phyloP scores from a whole-genome alignment of 2,888 invertebrate species.

The Archaeoteleia sp. region DNA sequence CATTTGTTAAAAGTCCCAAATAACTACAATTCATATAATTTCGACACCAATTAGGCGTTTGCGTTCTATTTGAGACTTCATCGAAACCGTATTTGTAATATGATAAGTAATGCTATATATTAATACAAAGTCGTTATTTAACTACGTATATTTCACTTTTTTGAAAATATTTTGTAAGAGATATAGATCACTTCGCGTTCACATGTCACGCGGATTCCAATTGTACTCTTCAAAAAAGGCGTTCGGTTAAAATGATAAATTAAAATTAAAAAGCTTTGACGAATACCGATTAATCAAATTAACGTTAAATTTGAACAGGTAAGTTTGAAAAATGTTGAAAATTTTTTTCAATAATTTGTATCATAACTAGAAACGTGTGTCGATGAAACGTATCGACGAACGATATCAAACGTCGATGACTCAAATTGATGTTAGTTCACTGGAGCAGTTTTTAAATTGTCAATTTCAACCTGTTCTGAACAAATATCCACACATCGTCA shows the following conservation, averaged over 20 bases:
- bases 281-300: not conserved
- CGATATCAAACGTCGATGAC: slow-evolving; percentile 5
- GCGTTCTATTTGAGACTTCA: slow-evolving; percentile 14
- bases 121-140: slow-evolving; percentile 36
- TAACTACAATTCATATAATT: too few species aligned
- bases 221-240: slow-evolving; percentile 12
- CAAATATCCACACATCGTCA: slow-evolving; percentile 6
- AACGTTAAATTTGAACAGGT: not conserved
- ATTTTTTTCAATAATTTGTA: not conserved
- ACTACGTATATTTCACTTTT: slow-evolving; percentile 38
- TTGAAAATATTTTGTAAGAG: slow-evolving; percentile 41
- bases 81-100: slow-evolving; percentile 42
- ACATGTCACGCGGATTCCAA: slow-evolving; percentile 18
- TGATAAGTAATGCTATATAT: slow-evolving; percentile 37
- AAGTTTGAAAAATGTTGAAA: not conserved
- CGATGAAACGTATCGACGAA: not conserved
- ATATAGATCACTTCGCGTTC: slow-evolving; percentile 22
- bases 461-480: not conserved
- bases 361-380: not conserved
- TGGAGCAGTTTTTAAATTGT: slow-evolving; percentile 12
- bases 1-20: too few species aligned
- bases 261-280: not conserved
- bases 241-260: not conserved
- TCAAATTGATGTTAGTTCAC: not conserved
- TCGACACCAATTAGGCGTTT: too few species aligned